phyloP scores from a whole-genome alignment of 2,888 invertebrate species.

The Myopa tessellatipennis region DNA sequence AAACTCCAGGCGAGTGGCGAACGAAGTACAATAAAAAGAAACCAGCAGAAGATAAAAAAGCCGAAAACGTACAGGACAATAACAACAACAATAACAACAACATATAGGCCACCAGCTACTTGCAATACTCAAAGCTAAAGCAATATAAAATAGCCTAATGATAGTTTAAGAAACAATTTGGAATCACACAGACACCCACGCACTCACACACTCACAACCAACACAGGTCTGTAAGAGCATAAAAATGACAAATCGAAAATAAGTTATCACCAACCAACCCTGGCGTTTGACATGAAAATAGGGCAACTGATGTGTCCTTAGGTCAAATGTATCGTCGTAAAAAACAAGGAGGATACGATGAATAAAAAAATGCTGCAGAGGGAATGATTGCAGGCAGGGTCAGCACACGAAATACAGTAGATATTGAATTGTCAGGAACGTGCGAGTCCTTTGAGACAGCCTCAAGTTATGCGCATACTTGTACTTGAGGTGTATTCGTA shows the following conservation, averaged over 20 bases:
- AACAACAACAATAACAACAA: conserved; percentile 42
- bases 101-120: not conserved
- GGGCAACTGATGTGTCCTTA: conserved; percentile 27
- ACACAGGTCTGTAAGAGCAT: not conserved
- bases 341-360: not conserved
- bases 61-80: conserved; percentile 18
- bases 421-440: not conserved
- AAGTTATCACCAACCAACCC: conserved; percentile 30
- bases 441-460: not conserved
- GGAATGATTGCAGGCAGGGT: conserved; percentile 1
- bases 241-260: conserved; percentile 27
- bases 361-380: not conserved
- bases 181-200: not conserved
- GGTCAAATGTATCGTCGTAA: conserved; percentile 23
- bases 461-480: too few relatives aligned
- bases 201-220: conserved; percentile 11
- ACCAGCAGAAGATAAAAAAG: not conserved
- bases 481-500: too few relatives aligned
- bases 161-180: conserved; percentile 36
- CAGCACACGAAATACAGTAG: not conserved
- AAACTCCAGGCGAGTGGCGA: not conserved
- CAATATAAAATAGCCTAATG: conserved; percentile 20
- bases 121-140: not conserved
- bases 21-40: conserved; percentile 15
- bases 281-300: not conserved